These are phyloP conservation scores for Drosophila pseudotakahashii DNA, from an alignment of 2,888 invertebrate species.

Conservation along the genomic window DNA sequence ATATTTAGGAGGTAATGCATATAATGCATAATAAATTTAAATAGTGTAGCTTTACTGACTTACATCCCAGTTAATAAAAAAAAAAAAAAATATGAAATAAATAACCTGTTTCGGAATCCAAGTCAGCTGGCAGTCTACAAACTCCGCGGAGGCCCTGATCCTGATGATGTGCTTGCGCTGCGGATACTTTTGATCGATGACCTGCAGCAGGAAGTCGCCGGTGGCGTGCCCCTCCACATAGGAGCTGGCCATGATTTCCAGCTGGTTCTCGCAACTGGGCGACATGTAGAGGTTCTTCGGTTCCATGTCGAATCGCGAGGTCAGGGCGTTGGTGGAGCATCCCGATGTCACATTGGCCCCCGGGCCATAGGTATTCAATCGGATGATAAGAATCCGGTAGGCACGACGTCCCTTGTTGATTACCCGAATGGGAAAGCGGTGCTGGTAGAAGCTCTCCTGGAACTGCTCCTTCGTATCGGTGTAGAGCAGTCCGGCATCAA, in stretches of 20 bases:
- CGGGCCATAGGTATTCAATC: conserved; percentile 51
- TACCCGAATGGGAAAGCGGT: conserved; percentile 60
- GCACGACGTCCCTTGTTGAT: conserved; percentile 70
- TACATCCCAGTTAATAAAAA: no score
- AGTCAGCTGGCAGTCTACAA: conserved; percentile 58
- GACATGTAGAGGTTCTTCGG: conserved; percentile 64
- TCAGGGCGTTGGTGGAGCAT: conserved; percentile 46
- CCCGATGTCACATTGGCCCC: not conserved
- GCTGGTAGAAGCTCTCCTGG: conserved; percentile 42
- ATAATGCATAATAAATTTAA: no score
- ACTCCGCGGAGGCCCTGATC: conserved; percentile 55
- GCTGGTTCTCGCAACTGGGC: conserved; percentile 24
- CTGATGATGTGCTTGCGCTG: conserved; percentile 64
- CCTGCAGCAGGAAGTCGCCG: conserved; percentile 69
- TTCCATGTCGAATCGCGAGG: conserved; percentile 62
- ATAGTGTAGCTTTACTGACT: no score
- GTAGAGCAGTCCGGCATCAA: conserved; percentile 70
- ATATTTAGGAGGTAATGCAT: no score
- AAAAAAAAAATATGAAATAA: no score
- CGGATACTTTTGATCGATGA: conserved; percentile 63
- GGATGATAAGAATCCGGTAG: conserved; percentile 73
- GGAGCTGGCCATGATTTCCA: conserved; percentile 64
- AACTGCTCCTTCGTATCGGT: conserved; percentile 61
- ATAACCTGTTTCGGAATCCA: conserved; percentile 68
- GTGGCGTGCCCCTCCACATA: conserved; percentile 55